phyloP scores from a whole-genome alignment of 2,113 vertebrate genomes.

The Aphyosemion australe region DNA sequence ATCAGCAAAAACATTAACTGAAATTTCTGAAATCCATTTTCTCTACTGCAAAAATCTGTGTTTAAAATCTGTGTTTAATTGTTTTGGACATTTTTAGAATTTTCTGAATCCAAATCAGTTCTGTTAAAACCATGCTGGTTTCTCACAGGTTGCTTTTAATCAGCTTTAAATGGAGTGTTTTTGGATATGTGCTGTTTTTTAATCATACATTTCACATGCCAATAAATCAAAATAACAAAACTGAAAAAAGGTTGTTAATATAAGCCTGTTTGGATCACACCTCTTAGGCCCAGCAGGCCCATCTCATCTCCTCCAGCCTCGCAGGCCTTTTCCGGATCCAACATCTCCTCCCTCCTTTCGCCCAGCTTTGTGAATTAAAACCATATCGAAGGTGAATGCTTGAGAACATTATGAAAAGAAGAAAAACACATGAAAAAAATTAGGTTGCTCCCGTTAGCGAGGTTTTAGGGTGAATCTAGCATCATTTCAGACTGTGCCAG shows the following conservation, averaged over 20 bases:
- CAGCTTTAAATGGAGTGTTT: too few relatives aligned
- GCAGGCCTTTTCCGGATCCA: slow-evolving; percentile 49
- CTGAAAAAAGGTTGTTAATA: slow-evolving; percentile 33
- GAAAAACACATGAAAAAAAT: slow-evolving; percentile 36
- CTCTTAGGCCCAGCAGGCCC: slow-evolving; percentile 61
- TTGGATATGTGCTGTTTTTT: too few relatives aligned
- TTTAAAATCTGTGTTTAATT: too few relatives aligned
- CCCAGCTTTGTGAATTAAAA: slow-evolving; percentile 47
- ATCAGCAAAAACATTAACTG: too few relatives aligned
- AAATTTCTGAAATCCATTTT: too few relatives aligned
- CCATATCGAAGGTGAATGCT: slow-evolving; percentile 58
- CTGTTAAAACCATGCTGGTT: too few relatives aligned
- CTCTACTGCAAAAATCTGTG: too few relatives aligned
- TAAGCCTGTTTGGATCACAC: slow-evolving; percentile 44
- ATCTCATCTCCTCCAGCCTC: slow-evolving; percentile 54
- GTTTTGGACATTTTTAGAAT: neutral
- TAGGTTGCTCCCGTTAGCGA: slow-evolving; percentile 35
- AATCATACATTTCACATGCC: slow-evolving; percentile 21
- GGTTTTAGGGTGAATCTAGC: slow-evolving; percentile 40
- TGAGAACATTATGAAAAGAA: slow-evolving; percentile 20
- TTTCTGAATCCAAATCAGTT: too few relatives aligned
- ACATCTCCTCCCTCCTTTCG: slow-evolving; percentile 24
- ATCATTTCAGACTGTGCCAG: slow-evolving; percentile 48
- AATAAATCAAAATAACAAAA: slow-evolving; percentile 28
- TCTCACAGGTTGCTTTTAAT: too few relatives aligned